Percentiles rank a stretch among this genome's conserved stretches.
Evolutionary conservation across 2,888 invertebrate species (phyloP).

Genomic region (Noctua comes): DNA sequence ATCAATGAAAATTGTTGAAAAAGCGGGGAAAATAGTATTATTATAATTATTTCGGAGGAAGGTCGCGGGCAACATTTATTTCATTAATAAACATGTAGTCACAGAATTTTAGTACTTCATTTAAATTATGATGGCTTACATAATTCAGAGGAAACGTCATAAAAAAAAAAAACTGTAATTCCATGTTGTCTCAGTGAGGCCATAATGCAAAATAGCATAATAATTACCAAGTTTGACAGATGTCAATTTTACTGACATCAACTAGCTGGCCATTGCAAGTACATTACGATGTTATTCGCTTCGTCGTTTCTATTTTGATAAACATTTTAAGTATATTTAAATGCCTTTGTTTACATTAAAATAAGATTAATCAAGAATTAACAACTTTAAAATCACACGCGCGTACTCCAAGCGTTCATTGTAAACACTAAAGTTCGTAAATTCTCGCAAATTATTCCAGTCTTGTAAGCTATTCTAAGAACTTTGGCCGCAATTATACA

Average conservation of each 20-base stretch:
- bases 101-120: not conserved
- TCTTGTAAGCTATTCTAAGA: constrained; percentile 21
- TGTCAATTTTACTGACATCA: not conserved
- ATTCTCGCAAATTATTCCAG: constrained; percentile 37
- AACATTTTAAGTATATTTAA: not conserved
- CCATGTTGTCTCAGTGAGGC: not conserved
- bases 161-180: not conserved
- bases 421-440: constrained; percentile 36
- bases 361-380: constrained; percentile 23
- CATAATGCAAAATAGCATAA: not conserved
- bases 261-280: not conserved
- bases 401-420: constrained; percentile 13
- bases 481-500: constrained; percentile 20
- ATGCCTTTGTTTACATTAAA: not conserved
- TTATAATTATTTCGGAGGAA: too few species aligned
- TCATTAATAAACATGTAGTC: not conserved
- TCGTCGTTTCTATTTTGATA: not conserved
- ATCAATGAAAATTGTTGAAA: too few species aligned
- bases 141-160: not conserved
- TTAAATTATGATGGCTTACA: not conserved
- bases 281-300: not conserved
- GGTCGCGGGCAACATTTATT: too few species aligned
- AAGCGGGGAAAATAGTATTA: too few species aligned
- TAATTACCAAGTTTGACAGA: not conserved
- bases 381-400: constrained; percentile 25